Evolutionary conservation across 2,113 vertebrate genomes (phyloP), one percentile per base, ranked within the genome.

Genomic region (Calypte anna): DNA sequence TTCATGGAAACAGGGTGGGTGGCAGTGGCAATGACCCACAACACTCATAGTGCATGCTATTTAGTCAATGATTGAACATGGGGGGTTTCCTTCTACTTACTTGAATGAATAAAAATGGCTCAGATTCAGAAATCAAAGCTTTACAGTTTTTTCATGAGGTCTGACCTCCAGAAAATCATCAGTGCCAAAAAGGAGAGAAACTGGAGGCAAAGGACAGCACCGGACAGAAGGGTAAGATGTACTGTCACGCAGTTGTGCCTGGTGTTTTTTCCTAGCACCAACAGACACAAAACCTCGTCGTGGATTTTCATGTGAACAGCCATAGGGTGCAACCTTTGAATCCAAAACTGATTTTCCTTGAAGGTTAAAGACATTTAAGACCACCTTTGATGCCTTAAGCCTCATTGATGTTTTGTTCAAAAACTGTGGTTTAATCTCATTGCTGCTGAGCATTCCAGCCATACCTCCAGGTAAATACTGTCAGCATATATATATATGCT

Each of bases 61-160:
- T 72, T 48, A 25, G 40, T 50, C 38, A 44, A 20, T 38, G 40
- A 11, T 86, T 66, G 33, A 33, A 31, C 15, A 3, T 4, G 2
- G 31, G 43, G 20, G 27, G 16, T 84, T 82, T 22, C 14, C 55
- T 6, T 4, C 55, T 58, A 3, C 57, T 38, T 64, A 17, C 16
- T 54, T 31, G 16, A 27, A 48, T 0, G 1, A 0, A 0, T 40
- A n/a, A 46, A 67, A 84, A 33, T 9, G 28, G 19, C 17, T 51
- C 3, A 1, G 11, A 50, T 66, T 73, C 75, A 58, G 50, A 76
- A 95, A 91, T 40, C 22, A 19, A 33, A 12, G 80, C 31, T 46
- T 2, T 8, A 40, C 5, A 31, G 14, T 22, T 61, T 61, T 79
- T 76, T 73, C 25, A 7, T 33, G 46, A 69, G 21, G 23, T 58